Percentiles rank a stretch among this genome's conserved stretches.
Conservation (phyloP, 2,888 invertebrate species). For the Cyclophora albipunctata region DNA sequence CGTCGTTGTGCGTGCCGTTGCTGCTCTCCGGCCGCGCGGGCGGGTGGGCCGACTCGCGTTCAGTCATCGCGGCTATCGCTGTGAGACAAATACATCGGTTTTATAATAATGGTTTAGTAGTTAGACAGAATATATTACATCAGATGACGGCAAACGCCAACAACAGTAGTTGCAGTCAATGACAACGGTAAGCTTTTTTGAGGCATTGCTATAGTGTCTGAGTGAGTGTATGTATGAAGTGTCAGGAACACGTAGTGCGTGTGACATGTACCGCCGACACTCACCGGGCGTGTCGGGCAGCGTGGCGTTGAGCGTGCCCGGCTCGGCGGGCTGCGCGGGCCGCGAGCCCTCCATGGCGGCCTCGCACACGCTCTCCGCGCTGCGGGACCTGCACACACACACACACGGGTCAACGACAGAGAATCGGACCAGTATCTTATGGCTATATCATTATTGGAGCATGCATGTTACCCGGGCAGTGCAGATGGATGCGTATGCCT, state of each 20-base stretch:
- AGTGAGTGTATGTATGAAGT: too few species aligned
- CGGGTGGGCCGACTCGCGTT: slow-evolving; percentile 92
- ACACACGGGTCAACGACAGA: background rate
- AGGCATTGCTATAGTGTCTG: too few species aligned
- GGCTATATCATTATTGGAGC: too few species aligned
- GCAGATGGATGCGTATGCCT: too few species aligned
- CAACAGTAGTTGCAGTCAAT: too few species aligned
- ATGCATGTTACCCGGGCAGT: too few species aligned
- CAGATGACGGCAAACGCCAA: too few species aligned
- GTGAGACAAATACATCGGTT: background rate
- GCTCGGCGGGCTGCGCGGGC: slow-evolving; percentile 91
- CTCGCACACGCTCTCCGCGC: slow-evolving; percentile 77
- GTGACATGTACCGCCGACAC: background rate
- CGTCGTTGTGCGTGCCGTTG: slow-evolving; percentile 5
- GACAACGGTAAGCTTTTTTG: too few species aligned
- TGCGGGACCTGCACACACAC: slow-evolving; percentile 39
- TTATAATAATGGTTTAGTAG: background rate
- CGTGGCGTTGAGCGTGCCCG: slow-evolving; percentile 92
- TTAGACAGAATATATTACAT: too few species aligned
- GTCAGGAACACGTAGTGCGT: too few species aligned
- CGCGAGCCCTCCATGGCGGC: slow-evolving; percentile 86
- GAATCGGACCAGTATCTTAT: too few species aligned
- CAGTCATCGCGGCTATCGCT: slow-evolving; percentile 95
- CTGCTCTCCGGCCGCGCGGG: slow-evolving; percentile 32
- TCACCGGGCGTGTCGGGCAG: slow-evolving; percentile 92